These are phyloP conservation scores for Caenorhabditis angaria DNA, from an alignment of 2,888 invertebrate species.

Conservation along the genomic window DNA sequence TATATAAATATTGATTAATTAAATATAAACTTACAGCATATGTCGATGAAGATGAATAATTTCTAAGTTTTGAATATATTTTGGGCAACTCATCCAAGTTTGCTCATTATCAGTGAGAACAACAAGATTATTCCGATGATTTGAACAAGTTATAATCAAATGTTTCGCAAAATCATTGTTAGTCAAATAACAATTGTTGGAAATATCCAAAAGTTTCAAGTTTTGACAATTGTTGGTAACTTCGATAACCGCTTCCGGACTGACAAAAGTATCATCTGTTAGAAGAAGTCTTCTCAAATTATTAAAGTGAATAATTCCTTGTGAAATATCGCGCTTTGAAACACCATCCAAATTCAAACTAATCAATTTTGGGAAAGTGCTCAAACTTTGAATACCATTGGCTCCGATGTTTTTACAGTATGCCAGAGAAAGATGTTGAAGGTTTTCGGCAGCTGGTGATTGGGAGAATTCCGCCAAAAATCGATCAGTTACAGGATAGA, in stretches of 20 bases:
- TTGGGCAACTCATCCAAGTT: slow-evolving; percentile 21
- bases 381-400: slow-evolving; percentile 34
- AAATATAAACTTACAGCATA: not conserved
- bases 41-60: slow-evolving; percentile 8
- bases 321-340: slow-evolving; percentile 50
- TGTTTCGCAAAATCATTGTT: slow-evolving; percentile 21
- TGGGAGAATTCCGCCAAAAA: slow-evolving; percentile 42
- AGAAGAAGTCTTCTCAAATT: slow-evolving; percentile 33
- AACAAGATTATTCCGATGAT: slow-evolving; percentile 8
- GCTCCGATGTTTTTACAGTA: slow-evolving; percentile 50
- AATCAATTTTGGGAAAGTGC: slow-evolving; percentile 20
- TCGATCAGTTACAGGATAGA: slow-evolving; percentile 49
- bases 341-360: slow-evolving; percentile 60
- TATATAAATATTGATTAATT: not conserved
- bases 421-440: slow-evolving; percentile 47
- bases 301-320: slow-evolving; percentile 46
- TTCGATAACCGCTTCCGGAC: slow-evolving; percentile 28
- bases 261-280: slow-evolving; percentile 46
- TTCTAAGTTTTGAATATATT: not conserved
- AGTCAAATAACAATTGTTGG: slow-evolving; percentile 39
- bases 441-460: slow-evolving; percentile 13
- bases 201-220: slow-evolving; percentile 45
- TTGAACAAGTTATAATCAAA: slow-evolving; percentile 11
- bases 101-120: slow-evolving; percentile 26
- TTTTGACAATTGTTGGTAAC: slow-evolving; percentile 18